These are phyloP conservation scores for Rhopalosiphum padi DNA, from an alignment of 1,140 invertebrate genomes.

Conservation along the genomic window DNA sequence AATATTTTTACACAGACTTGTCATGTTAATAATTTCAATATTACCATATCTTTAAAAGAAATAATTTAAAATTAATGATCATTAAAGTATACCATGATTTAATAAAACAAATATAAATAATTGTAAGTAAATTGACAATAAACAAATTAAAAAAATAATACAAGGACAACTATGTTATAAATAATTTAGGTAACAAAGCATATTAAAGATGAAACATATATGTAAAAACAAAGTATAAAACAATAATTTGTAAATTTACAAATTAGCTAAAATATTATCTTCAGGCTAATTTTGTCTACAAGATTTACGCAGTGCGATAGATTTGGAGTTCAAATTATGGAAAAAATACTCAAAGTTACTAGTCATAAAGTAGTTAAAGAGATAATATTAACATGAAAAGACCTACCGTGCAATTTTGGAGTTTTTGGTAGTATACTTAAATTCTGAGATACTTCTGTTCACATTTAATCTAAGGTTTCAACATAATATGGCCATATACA, in stretches of 20 bases:
- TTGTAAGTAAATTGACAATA: background rate
- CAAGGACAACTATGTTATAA: background rate
- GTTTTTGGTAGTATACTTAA: background rate
- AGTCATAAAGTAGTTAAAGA: background rate
- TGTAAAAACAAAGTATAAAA: constrained; percentile 8
- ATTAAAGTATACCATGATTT: background rate
- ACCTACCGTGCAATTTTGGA: background rate
- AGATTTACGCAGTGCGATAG: background rate
- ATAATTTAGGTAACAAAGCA: constrained; percentile 33
- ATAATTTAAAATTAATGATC: background rate
- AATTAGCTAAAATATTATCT: background rate
- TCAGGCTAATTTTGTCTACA: background rate
- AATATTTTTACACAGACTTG: background rate
- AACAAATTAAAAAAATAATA: background rate
- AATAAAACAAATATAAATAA: background rate
- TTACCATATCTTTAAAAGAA: background rate
- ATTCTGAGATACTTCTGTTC: background rate
- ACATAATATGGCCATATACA: background rate
- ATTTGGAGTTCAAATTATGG: background rate
- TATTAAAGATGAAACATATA: background rate
- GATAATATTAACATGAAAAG: constrained; percentile 16
- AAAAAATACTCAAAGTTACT: constrained; percentile 24
- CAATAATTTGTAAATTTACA: background rate
- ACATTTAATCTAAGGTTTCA: constrained; percentile 3
- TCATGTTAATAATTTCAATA: background rate